These are phyloP conservation scores for Engystomops pustulosus DNA, from an alignment of 2,113 vertebrate species.

Conservation along the genomic window DNA sequence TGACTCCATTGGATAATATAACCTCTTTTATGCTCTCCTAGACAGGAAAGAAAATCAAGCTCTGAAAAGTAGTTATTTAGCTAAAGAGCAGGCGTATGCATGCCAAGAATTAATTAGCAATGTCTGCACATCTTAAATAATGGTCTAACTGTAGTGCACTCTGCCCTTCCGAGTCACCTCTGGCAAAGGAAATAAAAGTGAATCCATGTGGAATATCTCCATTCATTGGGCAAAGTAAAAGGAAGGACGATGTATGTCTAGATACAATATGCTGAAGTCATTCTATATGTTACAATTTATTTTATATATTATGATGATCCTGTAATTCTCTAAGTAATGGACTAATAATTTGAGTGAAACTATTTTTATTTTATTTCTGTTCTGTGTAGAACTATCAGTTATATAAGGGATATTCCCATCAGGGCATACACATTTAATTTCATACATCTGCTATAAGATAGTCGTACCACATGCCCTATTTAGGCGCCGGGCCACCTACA, in stretches of 20 bases:
- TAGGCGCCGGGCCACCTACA: too few species aligned
- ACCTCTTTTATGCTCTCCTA: background rate
- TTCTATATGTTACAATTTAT: background rate
- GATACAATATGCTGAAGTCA: background rate
- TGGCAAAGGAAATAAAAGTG: conserved; percentile 28
- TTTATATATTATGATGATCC: background rate
- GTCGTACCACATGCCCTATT: too few species aligned
- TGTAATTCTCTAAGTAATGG: background rate
- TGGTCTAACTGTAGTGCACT: conserved; percentile 49
- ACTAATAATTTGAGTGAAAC: too few species aligned
- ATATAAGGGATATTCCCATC: too few species aligned
- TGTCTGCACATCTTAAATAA: conserved; percentile 48
- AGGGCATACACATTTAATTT: too few species aligned
- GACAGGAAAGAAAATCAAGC: background rate
- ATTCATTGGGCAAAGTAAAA: conserved; percentile 5
- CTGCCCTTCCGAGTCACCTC: conserved; percentile 51
- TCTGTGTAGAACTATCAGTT: too few species aligned
- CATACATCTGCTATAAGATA: too few species aligned
- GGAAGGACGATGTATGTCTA: background rate
- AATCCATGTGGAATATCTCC: conserved; percentile 19
- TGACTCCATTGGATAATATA: background rate
- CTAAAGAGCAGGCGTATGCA: background rate
- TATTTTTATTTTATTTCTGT: too few species aligned
- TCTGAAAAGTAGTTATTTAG: background rate
- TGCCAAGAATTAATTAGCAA: conserved; percentile 32